A percentile compares a stretch with the other conserved stretches of the same genome.
phyloP scores from a whole-genome alignment of 2,797 vertebrate species.

The Varecia variegata region DNA sequence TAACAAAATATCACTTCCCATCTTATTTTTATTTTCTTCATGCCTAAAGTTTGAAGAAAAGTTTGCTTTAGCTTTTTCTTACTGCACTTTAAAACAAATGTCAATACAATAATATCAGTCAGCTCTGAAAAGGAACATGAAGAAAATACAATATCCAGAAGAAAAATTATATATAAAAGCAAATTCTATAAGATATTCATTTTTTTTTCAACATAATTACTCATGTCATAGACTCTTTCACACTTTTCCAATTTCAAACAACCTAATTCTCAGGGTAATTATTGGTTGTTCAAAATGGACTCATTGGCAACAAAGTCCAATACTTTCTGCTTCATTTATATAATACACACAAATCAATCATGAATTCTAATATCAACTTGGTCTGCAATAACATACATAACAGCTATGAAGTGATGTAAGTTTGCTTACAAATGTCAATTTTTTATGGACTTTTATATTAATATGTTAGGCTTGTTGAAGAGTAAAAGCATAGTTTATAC shows the following conservation, averaged over 20 bases:
- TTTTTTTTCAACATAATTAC: slow-evolving; percentile 62
- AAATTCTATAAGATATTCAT: slow-evolving; percentile 13
- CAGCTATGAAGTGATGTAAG: slow-evolving; percentile 11
- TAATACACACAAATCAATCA: slow-evolving; percentile 43
- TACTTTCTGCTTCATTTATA: slow-evolving; percentile 36
- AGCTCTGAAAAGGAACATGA: not conserved
- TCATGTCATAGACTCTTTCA: slow-evolving; percentile 14
- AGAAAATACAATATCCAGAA: not conserved
- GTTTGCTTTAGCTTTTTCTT: not conserved
- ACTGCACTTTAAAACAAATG: not conserved
- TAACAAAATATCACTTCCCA: not conserved
- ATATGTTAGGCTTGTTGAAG: not conserved
- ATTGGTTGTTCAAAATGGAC: slow-evolving; percentile 38
- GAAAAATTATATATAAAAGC: not conserved
- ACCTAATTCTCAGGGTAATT: slow-evolving; percentile 49
- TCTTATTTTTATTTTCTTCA: not conserved
- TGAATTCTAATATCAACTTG: slow-evolving; percentile 45
- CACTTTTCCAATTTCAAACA: slow-evolving; percentile 45
- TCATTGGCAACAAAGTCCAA: slow-evolving; percentile 3
- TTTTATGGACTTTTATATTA: slow-evolving; percentile 6
- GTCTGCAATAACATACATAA: not conserved
- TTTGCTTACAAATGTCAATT: slow-evolving; percentile 29
- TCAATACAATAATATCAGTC: not conserved
- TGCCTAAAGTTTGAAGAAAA: not conserved
- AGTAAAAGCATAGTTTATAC: not conserved